Conservation (phyloP, 35 echinoderm and acorn worm species). For the Lytechinus pictus region DNA sequence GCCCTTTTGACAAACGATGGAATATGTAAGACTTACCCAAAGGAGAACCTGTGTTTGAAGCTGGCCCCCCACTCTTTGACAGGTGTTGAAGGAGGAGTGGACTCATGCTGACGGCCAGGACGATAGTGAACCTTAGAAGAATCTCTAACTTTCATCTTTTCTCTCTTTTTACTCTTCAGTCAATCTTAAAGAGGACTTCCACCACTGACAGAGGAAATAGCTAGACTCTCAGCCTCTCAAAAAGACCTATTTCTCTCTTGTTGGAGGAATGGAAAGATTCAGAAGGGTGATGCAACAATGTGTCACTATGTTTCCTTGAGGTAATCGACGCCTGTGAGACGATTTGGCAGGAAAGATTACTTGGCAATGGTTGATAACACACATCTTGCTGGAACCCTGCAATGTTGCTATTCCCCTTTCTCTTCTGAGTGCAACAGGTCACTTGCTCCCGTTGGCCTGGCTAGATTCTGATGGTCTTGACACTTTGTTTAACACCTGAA, state of each 20-base stretch:
- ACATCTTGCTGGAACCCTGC: slow-evolving; percentile 2
- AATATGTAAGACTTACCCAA: slow-evolving; percentile 39
- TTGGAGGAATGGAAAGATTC: slow-evolving; percentile 7
- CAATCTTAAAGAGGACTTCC: background rate
- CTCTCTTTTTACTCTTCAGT: background rate
- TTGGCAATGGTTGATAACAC: background rate
- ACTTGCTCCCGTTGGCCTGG: background rate
- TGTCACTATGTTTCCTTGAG: slow-evolving; percentile 10
- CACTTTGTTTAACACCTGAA: background rate
- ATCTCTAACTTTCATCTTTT: slow-evolving; percentile 24
- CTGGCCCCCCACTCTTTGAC: slow-evolving; percentile 35
- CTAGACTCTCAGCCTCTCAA: background rate
- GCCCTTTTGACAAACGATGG: background rate
- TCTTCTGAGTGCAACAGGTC: background rate
- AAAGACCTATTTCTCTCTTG: background rate
- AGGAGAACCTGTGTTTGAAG: slow-evolving; percentile 48
- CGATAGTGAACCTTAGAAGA: slow-evolving; percentile 29
- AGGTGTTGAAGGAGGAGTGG: slow-evolving; percentile 1
- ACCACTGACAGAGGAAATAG: background rate
- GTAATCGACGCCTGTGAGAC: background rate
- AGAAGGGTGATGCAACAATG: slow-evolving; percentile 21
- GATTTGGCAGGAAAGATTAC: background rate
- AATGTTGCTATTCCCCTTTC: background rate
- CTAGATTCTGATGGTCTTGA: background rate
- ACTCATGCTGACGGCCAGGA: slow-evolving; percentile 29